Conservation (phyloP, 2,113 vertebrate genomes). For the Peromyscus leucopus region DNA sequence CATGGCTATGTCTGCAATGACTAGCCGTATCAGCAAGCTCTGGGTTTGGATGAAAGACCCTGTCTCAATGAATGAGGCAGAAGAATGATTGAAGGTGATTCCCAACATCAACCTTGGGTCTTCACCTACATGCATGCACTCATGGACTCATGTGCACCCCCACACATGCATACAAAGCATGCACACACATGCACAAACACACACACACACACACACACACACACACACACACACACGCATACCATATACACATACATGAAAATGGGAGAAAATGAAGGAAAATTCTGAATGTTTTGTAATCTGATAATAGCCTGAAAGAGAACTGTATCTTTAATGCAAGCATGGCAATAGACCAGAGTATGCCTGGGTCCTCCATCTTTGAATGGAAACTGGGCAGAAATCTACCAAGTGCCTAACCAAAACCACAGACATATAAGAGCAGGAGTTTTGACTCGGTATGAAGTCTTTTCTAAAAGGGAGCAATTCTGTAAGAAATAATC, state of each 20-base stretch:
- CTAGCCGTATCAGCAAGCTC: not conserved
- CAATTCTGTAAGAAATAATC: not conserved
- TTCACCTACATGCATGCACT: not conserved
- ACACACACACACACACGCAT: not conserved
- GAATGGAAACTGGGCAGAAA: no score
- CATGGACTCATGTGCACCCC: no score
- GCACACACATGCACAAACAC: not conserved
- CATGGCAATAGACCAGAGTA: not conserved
- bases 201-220: not conserved
- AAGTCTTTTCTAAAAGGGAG: not conserved
- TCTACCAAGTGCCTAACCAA: not conserved
- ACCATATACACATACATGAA: not conserved
- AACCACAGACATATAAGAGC: no score
- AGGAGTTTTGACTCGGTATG: not conserved
- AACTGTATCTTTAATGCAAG: not conserved
- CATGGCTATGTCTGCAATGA: not conserved
- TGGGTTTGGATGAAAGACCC: not conserved
- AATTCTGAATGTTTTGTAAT: not conserved
- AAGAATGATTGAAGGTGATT: not conserved
- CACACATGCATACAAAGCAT: not conserved
- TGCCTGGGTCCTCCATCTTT: no score
- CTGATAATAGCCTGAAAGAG: rapidly evolving
- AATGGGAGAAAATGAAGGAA: not conserved
- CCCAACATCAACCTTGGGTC: not conserved
- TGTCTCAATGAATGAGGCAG: not conserved